A percentile compares a stretch with the other conserved stretches of the same genome.
These are phyloP conservation scores for Dasyurus viverrinus DNA, from an alignment of 2,113 vertebrate genomes.

Conservation along the genomic window DNA sequence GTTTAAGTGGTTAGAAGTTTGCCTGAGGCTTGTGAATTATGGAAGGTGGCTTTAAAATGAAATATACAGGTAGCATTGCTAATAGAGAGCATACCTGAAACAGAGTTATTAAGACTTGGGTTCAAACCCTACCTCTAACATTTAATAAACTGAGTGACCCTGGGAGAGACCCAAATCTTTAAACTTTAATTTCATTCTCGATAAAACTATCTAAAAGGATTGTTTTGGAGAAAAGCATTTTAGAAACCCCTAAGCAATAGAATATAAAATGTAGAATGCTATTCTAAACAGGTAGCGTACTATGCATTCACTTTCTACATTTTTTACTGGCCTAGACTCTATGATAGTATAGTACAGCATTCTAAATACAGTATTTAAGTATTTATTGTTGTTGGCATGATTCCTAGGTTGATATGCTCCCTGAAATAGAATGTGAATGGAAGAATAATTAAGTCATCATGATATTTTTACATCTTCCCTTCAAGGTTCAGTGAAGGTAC, in stretches of 20 bases:
- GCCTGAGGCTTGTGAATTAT: not conserved
- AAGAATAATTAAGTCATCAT: not conserved
- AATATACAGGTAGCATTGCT: not conserved
- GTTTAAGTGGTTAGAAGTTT: not conserved
- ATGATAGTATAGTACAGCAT: not conserved
- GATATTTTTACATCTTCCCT: not conserved
- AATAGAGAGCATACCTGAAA: not conserved
- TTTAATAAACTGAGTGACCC: not conserved
- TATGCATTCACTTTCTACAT: not conserved
- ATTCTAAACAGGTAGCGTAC: not conserved
- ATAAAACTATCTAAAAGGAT: not conserved
- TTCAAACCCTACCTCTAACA: not conserved
- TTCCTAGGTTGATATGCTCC: not conserved
- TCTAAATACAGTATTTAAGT: not conserved
- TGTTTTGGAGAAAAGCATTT: not conserved
- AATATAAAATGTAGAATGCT: not conserved
- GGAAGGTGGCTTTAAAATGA: not conserved
- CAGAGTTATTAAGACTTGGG: not conserved
- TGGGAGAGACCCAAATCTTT: not conserved
- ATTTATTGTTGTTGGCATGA: not conserved
- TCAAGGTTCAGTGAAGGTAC: not conserved
- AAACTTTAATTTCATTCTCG: not conserved
- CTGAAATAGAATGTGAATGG: not conserved
- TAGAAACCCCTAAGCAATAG: not conserved
- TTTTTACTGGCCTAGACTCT: not conserved